Evolutionary conservation across 2,113 vertebrate species (phyloP).

Genomic region (Onychostoma macrolepis): DNA sequence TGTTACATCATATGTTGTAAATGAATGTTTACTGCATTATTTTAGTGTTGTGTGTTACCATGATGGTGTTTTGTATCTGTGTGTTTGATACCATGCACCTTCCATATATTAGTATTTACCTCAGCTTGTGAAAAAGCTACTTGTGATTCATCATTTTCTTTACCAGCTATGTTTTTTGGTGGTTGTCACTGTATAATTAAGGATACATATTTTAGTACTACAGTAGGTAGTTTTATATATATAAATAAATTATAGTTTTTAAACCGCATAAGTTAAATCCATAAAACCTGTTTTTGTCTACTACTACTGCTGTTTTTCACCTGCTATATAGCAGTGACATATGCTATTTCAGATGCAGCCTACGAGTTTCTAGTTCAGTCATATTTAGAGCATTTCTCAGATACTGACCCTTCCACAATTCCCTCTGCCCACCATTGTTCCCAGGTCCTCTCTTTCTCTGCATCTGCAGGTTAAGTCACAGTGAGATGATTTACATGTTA

Average conservation of each 20-base stretch:
- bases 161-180: too few relatives aligned
- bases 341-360: neutral
- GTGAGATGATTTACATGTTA: constrained; percentile 18
- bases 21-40: neutral
- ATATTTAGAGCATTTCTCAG: neutral
- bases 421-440: constrained; percentile 66
- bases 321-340: neutral
- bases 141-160: too few relatives aligned
- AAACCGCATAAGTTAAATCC: too few relatives aligned
- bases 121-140: neutral
- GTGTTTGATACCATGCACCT: neutral
- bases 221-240: too few relatives aligned
- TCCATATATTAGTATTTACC: neutral
- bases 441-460: neutral
- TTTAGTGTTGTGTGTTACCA: neutral
- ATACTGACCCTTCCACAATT: constrained; percentile 36
- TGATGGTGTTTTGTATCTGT: neutral
- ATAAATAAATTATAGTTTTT: too few relatives aligned
- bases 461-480: constrained; percentile 22
- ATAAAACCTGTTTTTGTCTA: neutral
- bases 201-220: too few relatives aligned
- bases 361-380: neutral
- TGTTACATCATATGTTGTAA: neutral
- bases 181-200: neutral
- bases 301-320: neutral